These are phyloP conservation scores for Varanus komodoensis DNA, from an alignment of 2,113 vertebrate species.

Conservation along the genomic window DNA sequence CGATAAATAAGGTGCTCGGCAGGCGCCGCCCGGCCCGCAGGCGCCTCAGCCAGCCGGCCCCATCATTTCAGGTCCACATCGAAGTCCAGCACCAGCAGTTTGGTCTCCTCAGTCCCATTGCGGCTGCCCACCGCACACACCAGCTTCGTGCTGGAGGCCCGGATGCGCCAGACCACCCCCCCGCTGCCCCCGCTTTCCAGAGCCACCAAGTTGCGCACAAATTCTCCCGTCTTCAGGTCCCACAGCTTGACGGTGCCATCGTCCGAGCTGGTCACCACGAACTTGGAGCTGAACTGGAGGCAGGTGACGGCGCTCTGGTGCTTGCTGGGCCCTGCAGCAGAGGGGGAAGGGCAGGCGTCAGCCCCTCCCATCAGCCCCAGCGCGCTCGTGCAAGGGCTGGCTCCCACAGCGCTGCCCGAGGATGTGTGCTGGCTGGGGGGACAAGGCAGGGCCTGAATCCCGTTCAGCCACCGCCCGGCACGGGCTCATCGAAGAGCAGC, in stretches of 20 bases:
- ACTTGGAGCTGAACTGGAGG: conserved; percentile 78
- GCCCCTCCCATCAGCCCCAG: too few relatives aligned
- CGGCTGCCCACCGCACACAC: conserved; percentile 75
- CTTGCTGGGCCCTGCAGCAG: conserved; percentile 67
- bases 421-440: too few relatives aligned
- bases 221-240: conserved; percentile 75
- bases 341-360: background rate
- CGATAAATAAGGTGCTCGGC: conserved; percentile 11
- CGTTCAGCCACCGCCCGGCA: too few relatives aligned
- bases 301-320: conserved; percentile 76
- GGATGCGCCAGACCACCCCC: conserved; percentile 71
- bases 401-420: too few relatives aligned
- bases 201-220: conserved; percentile 71
- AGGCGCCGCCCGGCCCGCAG: background rate
- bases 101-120: conserved; percentile 74
- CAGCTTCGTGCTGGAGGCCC: conserved; percentile 69
- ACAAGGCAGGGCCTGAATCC: too few relatives aligned
- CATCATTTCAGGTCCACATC: conserved; percentile 73
- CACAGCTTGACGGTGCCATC: conserved; percentile 73
- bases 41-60: background rate
- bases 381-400: too few relatives aligned
- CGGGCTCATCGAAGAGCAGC: too few relatives aligned
- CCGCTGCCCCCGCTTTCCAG: conserved; percentile 73
- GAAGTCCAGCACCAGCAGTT: conserved; percentile 75
- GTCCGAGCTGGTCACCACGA: conserved; percentile 72